A percentile compares a stretch with the other conserved stretches of the same genome.
phyloP scores from a whole-genome alignment of 2,797 vertebrate species.

The Epinephelus coioides region DNA sequence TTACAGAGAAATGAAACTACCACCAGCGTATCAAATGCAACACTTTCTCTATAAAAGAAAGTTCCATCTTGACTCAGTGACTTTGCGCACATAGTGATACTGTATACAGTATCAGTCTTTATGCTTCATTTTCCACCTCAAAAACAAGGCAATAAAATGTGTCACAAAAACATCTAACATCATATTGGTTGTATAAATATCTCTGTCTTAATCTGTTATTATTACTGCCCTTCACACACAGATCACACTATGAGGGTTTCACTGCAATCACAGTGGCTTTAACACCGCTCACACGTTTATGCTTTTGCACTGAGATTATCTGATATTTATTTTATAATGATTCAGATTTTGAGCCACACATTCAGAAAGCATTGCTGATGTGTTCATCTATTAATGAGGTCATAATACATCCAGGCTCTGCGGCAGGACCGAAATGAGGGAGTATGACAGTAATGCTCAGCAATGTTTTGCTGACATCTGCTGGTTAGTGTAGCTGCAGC shows the following conservation, averaged over 20 bases:
- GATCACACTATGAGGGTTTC: neutral
- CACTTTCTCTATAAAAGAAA: slow-evolving; percentile 13
- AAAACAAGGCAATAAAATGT: neutral
- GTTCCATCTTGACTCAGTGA: slow-evolving; percentile 28
- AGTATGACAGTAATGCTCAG: neutral
- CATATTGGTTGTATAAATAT: neutral
- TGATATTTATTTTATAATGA: neutral
- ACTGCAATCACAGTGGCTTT: neutral
- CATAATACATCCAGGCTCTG: neutral
- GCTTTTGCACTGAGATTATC: neutral
- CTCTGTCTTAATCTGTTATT: neutral
- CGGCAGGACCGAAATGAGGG: neutral
- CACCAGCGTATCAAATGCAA: neutral
- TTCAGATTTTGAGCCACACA: neutral
- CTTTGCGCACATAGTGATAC: neutral
- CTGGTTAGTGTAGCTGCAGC: slow-evolving; percentile 44
- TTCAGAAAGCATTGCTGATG: neutral
- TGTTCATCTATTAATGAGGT: neutral
- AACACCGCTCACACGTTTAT: neutral
- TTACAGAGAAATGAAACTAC: slow-evolving; percentile 64
- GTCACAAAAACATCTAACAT: neutral
- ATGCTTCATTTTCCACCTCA: neutral
- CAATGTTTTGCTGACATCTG: slow-evolving; percentile 70
- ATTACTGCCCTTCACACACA: neutral
- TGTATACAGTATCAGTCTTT: neutral